Evolutionary conservation across 2,888 invertebrate genomes (phyloP), one percentile per base, ranked within the genome.

Genomic region (Eupithecia tripunctaria): DNA sequence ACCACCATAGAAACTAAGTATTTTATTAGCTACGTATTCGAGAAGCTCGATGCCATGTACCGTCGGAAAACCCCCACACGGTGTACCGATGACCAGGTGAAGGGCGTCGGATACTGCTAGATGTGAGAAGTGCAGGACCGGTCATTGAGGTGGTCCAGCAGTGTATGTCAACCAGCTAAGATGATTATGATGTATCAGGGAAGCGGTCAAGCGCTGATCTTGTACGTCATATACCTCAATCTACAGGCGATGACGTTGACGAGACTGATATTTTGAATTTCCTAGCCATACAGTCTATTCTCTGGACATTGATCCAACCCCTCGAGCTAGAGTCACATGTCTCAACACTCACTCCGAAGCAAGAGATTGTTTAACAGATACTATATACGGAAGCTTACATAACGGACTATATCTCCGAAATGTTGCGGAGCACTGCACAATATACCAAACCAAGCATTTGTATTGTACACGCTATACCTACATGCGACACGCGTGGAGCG

Each of bases 341-440:
- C 64, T 69, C 75, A 72, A 47, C 75, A 62, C 75, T 72, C 29
- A 72, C n/a, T 29, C 38, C 25, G 41, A 60, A 56, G 64, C 60
- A 29, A 68, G 32, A 74, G 72, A 59, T 59, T 29, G 27, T 72
- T 66, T 41, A 69, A 27, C 41, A 72, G 72, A 70, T 71, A 56
- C 56, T 56, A 67, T 68, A 51, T 51, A 70, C 72, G 68, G 73
- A 76, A 72, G 75, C 60, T 64, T 38, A 72, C 75, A 76, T 77
- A 80, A 78, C 76, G 76, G 77, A 76, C 69, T 72, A 74, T 78
- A 77, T 78, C 75, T 74, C 67, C 68, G 56, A 71, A 71, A 71
- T 68, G 69, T 18, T 41, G 67, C 38, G 27, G 64, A 21, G 64
- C 43, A 4, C 56, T 51, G 12, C 10, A 68, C 73, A 71, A 62